phyloP scores from a whole-genome alignment of 1,140 invertebrate species.

The Antheraea pernyi region DNA sequence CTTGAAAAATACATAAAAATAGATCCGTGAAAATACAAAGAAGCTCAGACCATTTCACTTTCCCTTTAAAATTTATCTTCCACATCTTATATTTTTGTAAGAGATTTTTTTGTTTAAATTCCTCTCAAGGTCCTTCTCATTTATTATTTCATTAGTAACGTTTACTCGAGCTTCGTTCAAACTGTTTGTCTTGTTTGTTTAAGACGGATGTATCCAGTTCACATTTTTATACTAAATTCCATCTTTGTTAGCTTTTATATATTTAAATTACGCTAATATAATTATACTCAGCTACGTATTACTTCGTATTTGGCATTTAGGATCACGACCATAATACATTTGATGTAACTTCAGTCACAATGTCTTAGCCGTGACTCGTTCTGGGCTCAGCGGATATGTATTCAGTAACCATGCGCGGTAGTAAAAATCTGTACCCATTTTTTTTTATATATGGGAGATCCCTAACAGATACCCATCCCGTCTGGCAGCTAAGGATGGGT shows the following conservation, averaged over 20 bases:
- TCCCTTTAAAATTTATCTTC: constrained; percentile 3
- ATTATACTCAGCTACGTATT: neutral
- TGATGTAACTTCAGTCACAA: no score
- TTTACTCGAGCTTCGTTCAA: constrained; percentile 30
- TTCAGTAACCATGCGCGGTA: no score
- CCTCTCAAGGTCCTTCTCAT: constrained; percentile 27
- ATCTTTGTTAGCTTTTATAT: neutral
- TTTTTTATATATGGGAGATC: no score
- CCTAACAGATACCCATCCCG: no score
- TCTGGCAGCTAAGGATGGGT: no score
- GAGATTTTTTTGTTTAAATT: constrained; percentile 15
- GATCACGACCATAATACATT: no score
- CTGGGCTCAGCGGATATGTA: no score
- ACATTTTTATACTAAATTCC: constrained; percentile 8
- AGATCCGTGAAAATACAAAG: neutral
- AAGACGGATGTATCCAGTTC: constrained; percentile 12
- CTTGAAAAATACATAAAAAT: neutral
- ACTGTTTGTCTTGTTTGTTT: constrained; percentile 39
- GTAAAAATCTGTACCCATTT: no score
- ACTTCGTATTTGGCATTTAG: no score
- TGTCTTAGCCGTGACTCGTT: no score
- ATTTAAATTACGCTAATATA: neutral
- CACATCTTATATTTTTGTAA: neutral
- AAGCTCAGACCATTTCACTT: neutral
- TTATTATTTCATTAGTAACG: constrained; percentile 45